Base-by-base conservation (phyloP, 1,140 invertebrate species). In the Papilio dardanus region DNA sequence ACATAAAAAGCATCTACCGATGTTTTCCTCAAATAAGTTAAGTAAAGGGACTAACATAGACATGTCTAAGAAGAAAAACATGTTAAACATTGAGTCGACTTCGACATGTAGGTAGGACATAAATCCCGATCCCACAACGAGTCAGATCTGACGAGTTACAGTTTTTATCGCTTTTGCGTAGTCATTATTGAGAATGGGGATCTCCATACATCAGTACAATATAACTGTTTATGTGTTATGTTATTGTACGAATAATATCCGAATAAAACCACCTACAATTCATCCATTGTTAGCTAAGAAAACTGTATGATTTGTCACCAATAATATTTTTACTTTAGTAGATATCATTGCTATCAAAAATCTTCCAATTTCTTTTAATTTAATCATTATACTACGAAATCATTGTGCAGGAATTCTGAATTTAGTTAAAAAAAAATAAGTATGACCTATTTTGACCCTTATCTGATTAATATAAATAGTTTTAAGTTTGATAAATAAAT, bases 191-290 rank as follows among this genome's bases (percentile, higher is more conserved):
- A 30, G 71, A 54, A 73, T 54, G 77, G 81, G 78, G 78, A 74
- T 50, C 58, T 21, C n/a, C 74, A 82, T 85, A 79, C 77, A 81
- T 85, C 83, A 85, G 74, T 50, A 74, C 28, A 67, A 80, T 86
- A 85, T 83, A 80, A 78, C 76, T 83, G 80, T 86, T 85, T 83
- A 83, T 86, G 80, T 85, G 84, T 83, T 82, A 83, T 85, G 84
- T 83, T 82, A 83, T 83, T 78, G 77, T 82, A 67, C 40, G 21
- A 75, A 71, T 75, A 54, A 80, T 81, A 83, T 71, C 78, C 16
- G 31, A 69, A 76, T 42, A 35, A 76, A 74, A 71, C 37, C 69
- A 76, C 65, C 74, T 54, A 40, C 35, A 12, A 40, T 19, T 46
- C 73, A 68, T 42, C 30, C 19, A 54, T 54, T 12, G 21, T 6